These are phyloP conservation scores for Parnassius smintheus DNA, from an alignment of 2,888 invertebrate genomes.

Conservation along the genomic window DNA sequence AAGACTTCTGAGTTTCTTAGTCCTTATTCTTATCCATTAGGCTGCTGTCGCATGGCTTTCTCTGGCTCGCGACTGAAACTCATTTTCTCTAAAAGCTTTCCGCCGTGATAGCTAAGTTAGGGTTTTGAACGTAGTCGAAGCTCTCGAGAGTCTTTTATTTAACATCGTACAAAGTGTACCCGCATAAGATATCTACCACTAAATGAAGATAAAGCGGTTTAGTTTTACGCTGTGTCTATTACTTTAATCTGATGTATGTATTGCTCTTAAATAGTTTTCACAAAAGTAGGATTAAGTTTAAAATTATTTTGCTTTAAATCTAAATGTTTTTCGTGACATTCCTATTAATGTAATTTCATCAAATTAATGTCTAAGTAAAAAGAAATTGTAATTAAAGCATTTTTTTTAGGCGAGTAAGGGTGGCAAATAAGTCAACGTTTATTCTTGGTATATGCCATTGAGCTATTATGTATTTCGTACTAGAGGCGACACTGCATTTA, in stretches of 20 bases:
- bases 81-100: slow-evolving; percentile 46
- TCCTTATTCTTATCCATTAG: too few relatives aligned
- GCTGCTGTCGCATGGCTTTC: slow-evolving; percentile 28
- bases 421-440: too few relatives aligned
- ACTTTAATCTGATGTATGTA: slow-evolving; percentile 15
- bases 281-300: slow-evolving; percentile 8
- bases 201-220: slow-evolving; percentile 26
- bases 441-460: too few relatives aligned
- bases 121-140: slow-evolving; percentile 33
- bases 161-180: slow-evolving; percentile 16
- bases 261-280: neutral
- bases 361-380: too few relatives aligned
- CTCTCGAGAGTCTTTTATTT: slow-evolving; percentile 24
- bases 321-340: too few relatives aligned
- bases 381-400: too few relatives aligned
- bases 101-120: slow-evolving; percentile 45
- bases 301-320: neutral
- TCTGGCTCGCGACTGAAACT: slow-evolving; percentile 43
- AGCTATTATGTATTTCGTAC: too few relatives aligned
- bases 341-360: too few relatives aligned
- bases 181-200: slow-evolving; percentile 18
- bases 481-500: too few relatives aligned
- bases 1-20: too few relatives aligned
- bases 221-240: slow-evolving; percentile 20
- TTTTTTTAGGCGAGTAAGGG: too few relatives aligned